These are phyloP conservation scores for Lamellibrachia columna DNA, from an alignment of 2,888 invertebrate genomes.

Conservation along the genomic window DNA sequence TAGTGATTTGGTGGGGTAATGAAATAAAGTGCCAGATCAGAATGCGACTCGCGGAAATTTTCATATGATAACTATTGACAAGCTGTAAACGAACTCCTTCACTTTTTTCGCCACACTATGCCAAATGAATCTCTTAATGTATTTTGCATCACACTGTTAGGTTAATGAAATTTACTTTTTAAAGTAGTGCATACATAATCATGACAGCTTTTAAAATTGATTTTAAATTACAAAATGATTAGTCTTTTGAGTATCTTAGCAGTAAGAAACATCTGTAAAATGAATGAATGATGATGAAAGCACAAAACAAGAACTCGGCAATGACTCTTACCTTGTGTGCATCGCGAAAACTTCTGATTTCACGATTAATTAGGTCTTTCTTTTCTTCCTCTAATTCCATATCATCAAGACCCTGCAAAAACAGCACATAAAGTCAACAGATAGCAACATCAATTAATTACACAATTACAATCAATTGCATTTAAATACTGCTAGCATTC, in stretches of 20 bases:
- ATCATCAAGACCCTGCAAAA: constrained; percentile 67
- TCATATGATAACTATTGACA: neutral
- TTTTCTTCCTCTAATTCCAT: constrained; percentile 93
- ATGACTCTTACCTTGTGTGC: constrained; percentile 85
- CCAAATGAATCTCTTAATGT: neutral
- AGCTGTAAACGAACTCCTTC: neutral
- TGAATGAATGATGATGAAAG: neutral
- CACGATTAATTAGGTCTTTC: constrained; percentile 92
- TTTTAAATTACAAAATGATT: neutral
- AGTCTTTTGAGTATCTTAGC: neutral
- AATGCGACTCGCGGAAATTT: constrained; percentile 4
- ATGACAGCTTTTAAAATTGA: neutral
- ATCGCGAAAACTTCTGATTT: constrained; percentile 97
- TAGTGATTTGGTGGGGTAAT: constrained; percentile 16
- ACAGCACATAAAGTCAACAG: neutral
- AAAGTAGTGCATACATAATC: neutral
- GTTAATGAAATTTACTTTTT: neutral
- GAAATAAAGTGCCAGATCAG: constrained; percentile 10
- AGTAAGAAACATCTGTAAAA: neutral
- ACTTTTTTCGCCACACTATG: neutral
- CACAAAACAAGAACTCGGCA: neutral
- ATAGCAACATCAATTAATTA: neutral
- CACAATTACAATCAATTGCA: neutral
- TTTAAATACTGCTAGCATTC: neutral
- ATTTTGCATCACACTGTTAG: neutral